Percentiles rank a stretch among this genome's conserved stretches.
These are phyloP conservation scores for Drosophila ohnishii DNA, from an alignment of 1,140 invertebrate genomes.

Conservation along the genomic window DNA sequence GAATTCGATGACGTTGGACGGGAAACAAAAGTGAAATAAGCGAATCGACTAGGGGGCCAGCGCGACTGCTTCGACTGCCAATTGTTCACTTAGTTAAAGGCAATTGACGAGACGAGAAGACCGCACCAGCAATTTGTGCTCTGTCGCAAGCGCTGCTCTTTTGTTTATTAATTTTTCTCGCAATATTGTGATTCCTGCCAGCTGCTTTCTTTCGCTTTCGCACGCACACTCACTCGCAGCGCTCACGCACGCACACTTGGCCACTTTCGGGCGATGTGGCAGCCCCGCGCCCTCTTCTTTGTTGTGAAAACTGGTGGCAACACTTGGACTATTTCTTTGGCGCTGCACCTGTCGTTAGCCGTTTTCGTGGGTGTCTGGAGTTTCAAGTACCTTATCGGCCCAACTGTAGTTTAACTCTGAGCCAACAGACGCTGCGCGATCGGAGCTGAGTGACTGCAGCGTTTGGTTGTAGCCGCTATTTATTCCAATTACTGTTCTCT, in stretches of 20 bases:
- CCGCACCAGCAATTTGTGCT: slow-evolving; percentile 51
- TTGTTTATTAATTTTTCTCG: slow-evolving; percentile 58
- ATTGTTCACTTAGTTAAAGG: slow-evolving; percentile 55
- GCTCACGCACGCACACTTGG: slow-evolving; percentile 8
- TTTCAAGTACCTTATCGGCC: slow-evolving; percentile 33
- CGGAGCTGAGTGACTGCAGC: slow-evolving; percentile 48
- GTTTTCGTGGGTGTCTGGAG: background rate
- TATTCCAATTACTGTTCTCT: slow-evolving; percentile 43
- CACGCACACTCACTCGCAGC: slow-evolving; percentile 14
- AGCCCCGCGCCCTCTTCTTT: slow-evolving; percentile 11
- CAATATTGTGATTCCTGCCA: slow-evolving; percentile 64
- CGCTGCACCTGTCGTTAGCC: background rate
- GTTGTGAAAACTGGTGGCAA: slow-evolving; percentile 4
- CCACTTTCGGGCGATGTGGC: slow-evolving; percentile 18
- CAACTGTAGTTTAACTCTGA: slow-evolving; percentile 27
- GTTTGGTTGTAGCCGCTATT: slow-evolving; percentile 40
- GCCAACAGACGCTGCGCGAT: slow-evolving; percentile 18
- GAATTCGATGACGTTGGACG: slow-evolving; percentile 64
- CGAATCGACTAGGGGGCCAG: slow-evolving; percentile 20
- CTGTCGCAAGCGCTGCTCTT: slow-evolving; percentile 23
- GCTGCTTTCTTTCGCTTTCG: slow-evolving; percentile 39
- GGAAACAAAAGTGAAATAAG: slow-evolving; percentile 2
- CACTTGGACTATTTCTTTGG: slow-evolving; percentile 1
- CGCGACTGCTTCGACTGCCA: slow-evolving; percentile 48
- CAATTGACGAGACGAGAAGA: slow-evolving; percentile 51